Evolutionary conservation across 2,888 invertebrate genomes (phyloP).

Genomic region (Oxyscelio sp.): DNA sequence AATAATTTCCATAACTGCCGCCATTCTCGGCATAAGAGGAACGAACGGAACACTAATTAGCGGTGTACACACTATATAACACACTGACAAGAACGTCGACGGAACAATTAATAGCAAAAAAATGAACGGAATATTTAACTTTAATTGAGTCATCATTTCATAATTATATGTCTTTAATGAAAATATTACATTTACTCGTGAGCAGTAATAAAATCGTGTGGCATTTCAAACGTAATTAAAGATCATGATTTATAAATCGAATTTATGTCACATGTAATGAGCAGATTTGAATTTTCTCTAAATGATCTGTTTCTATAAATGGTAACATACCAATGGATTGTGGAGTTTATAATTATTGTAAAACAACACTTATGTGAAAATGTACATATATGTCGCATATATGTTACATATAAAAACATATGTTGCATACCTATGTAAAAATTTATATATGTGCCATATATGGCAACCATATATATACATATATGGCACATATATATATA

Average conservation of each 20-base stretch:
- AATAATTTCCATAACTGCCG: constrained; percentile 17
- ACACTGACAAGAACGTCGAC: constrained; percentile 17
- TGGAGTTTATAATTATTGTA: no score
- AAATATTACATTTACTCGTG: background rate
- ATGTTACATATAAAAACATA: no score
- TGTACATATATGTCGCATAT: no score
- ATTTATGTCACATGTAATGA: background rate
- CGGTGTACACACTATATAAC: constrained; percentile 1
- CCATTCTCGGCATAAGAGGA: constrained; percentile 12
- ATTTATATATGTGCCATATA: no score
- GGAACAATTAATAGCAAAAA: constrained; percentile 24
- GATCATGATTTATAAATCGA: background rate
- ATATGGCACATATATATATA: no score
- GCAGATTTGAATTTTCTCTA: no score
- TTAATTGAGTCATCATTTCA: constrained; percentile 29
- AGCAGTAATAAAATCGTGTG: background rate
- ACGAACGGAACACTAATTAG: constrained; percentile 31
- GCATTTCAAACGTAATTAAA: background rate
- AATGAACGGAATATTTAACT: background rate
- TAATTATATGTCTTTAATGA: constrained; percentile 24
- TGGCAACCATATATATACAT: no score
- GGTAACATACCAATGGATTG: no score
- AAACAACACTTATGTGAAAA: no score
- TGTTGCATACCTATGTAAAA: no score
- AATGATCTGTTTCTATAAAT: no score